Evolutionary conservation across 2,113 vertebrate species (phyloP), one percentile per base, ranked within the genome.

Genomic region (Rynchops niger): DNA sequence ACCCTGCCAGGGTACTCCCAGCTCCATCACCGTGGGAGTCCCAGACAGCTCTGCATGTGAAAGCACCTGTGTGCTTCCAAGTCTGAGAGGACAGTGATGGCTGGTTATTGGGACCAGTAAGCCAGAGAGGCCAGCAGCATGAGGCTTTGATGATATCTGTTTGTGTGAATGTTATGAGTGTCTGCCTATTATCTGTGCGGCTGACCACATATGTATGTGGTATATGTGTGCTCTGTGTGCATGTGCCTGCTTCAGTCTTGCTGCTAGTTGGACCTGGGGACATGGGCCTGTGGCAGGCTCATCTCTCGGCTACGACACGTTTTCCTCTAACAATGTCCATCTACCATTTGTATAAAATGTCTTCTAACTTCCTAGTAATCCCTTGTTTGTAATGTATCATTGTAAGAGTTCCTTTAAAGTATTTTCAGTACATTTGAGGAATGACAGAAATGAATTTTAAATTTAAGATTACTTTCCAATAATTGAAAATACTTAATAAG

Each of bases 1-100:
- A 26, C 9, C 25, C 23, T 81, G 3, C 22, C 29, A 32, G 29
- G 1, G 3, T 27, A 23, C 5, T 58, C 5, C 36, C 32, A 45
- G 32, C 15, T 77, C 38, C 43, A 11, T 52, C 15, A 40, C 11
- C 0, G 0, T 34, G 29, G 5, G 3, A 61, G 7, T 42, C 40
- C 15, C 32, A 50, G 8, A 2, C 5, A 45, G 1, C 27, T 59
- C 58, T 3, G 2, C 1, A 1, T 25, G 26, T 25, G 29, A 82
- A 25, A 32, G 23, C 1, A 1, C 12, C 23, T 53, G 5, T 15
- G 27, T 40, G 15, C 5, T 6, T 55, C 32, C 20, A 4, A 30
- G 14, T 5, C 7, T 50, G 62, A 76, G 15, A 43, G 12, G 22
- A 70, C 10, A 30, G 34, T 12, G 29, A 27, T 17, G 36, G 32